Base-by-base conservation (phyloP, 2,888 invertebrate genomes). In the Alentia gelatinosa region DNA sequence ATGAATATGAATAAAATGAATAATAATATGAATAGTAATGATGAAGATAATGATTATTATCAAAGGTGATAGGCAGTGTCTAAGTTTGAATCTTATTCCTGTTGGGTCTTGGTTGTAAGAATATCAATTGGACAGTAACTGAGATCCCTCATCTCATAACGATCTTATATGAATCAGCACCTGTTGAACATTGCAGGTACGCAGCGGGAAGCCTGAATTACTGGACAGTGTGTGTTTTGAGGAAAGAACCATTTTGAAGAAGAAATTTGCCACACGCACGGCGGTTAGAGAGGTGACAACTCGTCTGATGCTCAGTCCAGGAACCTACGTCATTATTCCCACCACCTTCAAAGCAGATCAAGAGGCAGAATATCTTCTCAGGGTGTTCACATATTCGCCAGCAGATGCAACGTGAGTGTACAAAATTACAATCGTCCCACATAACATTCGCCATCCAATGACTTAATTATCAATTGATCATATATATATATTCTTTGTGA, bases 301-400 rank as follows among this genome's bases (percentile, higher is more conserved):
- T 93, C 97, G 99, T 39, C 99, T 99, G 96, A 98, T 98, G 95
- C 97, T 99, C 89, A 98, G 98, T 3, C 98, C 98, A 0, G 99
- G 99, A 40, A 97, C 97, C n/a, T 99, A 99, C 96, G 98, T 98
- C 94, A 98, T 99, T 93, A 97, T 99, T 90, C 99, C 99, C 1
- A 98, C 98, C 86, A 99, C 99, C 0, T 99, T 98, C 96, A 98
- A 99, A 92, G 98, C 98, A 0, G 97, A 98, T 93, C 98, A 99
- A 95, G 98, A 99, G 94, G 99, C 98, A 33, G 99, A 99, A 96
- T 99, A 99, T 96, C 97, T 99, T 93, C 97, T 99, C 89, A 97
- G 99, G 93, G 98, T 99, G 92, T 99, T 98, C 97, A 98, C 98
- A 26, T 90, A 86, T n/a, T 37, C 88, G 3, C 42, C 84, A 1